Percentiles rank a stretch among this genome's conserved stretches.
These are phyloP conservation scores for Dasyurus viverrinus DNA, from an alignment of 2,113 vertebrate genomes.

Conservation along the genomic window DNA sequence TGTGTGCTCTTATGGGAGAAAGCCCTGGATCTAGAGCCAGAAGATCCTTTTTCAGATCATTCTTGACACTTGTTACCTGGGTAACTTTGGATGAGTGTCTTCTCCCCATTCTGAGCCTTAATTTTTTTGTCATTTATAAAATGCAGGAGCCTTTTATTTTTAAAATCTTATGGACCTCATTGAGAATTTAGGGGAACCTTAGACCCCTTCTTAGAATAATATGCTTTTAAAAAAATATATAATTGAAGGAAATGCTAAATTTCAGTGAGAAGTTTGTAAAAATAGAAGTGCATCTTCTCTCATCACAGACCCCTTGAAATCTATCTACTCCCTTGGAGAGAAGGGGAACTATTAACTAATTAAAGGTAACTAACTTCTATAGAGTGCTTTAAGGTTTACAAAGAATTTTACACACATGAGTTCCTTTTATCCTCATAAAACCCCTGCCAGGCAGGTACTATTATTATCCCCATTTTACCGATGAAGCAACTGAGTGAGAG, in stretches of 20 bases:
- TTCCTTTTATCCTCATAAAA: too few relatives aligned
- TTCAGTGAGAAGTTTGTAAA: not conserved
- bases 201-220: not conserved
- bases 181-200: too few relatives aligned
- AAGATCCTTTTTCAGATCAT: not conserved
- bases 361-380: not conserved
- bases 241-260: not conserved
- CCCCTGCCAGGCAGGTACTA: too few relatives aligned
- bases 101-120: not conserved
- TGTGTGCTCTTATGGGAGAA: not conserved
- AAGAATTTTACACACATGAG: too few relatives aligned
- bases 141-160: not conserved
- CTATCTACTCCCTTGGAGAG: not conserved
- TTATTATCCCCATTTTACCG: too few relatives aligned
- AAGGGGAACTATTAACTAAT: not conserved
- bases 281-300: not conserved
- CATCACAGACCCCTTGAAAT: not conserved
- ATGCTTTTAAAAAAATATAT: not conserved
- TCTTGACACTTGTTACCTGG: not conserved
- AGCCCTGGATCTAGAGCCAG: not conserved
- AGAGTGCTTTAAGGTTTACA: too few relatives aligned
- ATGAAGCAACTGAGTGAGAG: too few relatives aligned
- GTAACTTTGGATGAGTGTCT: not conserved
- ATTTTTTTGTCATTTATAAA: not conserved
- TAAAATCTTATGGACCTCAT: not conserved